Evolutionary conservation across 2,797 vertebrate species (phyloP), one percentile per base, ranked within the genome.

Genomic region (Malacoctenus gilli): DNA sequence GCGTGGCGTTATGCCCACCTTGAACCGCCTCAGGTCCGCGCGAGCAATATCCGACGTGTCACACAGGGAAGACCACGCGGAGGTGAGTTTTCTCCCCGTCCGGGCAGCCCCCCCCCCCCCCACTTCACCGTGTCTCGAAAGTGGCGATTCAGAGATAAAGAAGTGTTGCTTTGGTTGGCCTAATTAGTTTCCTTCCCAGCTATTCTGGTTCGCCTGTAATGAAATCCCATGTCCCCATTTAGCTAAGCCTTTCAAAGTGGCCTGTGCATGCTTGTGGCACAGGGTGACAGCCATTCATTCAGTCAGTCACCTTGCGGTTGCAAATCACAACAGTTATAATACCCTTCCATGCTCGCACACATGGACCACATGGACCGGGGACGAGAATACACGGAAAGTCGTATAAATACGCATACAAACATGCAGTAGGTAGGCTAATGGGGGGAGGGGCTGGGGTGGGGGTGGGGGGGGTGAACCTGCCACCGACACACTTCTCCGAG

Each of bases 121-220:
- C n/a, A n/a, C n/a, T n/a, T n/a, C n/a, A n/a, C n/a, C n/a, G n/a
- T n/a, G n/a, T n/a, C n/a, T n/a, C n/a, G n/a, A n/a, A n/a, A n/a
- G 25, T 54, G 28, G 6, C 23, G 64, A 57, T 37, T 59, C 23
- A 43, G 32, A 36, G 42, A 57, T 59, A 28, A 47, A 5, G 13
- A 68, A 18, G 37, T 11, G 12, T 43, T 59, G 18, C 59, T 68
- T 68, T 56, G 48, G 23, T 63, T 72, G 36, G 50, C 53, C 36
- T 63, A 56, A 80, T 76, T 75, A 46, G 18, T 67, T 69, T 82
- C 72, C 56, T 66, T 65, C 69, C 32, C 34, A 70, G 72, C 68
- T 85, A 84, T 84, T 85, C 69, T 79, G 19, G 68, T 71, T 77
- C 70, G 57, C 28, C 48, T 63, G 75, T 74, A 85, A 85, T 80